Evolutionary conservation across 1,140 invertebrate species (phyloP), one percentile per base, ranked within the genome.

Genomic region (Lanistes nyassanus): DNA sequence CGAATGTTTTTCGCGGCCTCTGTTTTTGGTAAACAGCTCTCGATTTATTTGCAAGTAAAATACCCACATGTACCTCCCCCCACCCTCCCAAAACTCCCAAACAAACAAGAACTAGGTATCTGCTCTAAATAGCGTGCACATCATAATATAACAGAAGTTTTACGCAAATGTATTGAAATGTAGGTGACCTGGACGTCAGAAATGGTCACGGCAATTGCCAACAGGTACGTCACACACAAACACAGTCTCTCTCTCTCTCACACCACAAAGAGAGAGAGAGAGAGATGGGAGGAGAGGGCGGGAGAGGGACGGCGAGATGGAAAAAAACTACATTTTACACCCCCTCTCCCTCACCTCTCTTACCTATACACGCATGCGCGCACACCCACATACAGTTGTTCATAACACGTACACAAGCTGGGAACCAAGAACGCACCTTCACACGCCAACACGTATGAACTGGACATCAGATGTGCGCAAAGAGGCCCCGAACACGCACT

Each of bases 271-370:
- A 16, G 36, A 39, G 65, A 39, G 65, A 39, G 65, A 19, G 29
- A 23, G 7, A 11, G 37, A 19, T 21, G 36, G 37, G 23, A 36
- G 23, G 65, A 39, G 36, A 39, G 65, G 23, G 29, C 13, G 29
- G 23, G 62, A 31, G 62, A 65, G 62, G 39, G 62, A 65, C 31
- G 39, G 62, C n/a, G 58, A 62, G 58, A 62, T 23, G 31, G 58
- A 62, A 31, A 62, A 31, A 62, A 31, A 62, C 31, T 60, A 23
- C 31, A 6, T 60, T 31, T 9, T 31, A 11, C 58, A 11, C 58
- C 7, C 58, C 7, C 58, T 9, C 58, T 9, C 58, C 6, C 58
- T 9, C 58, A 7, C 58, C 23, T 6, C 58, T 9, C 58, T 7
- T 5, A 42, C 34, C 13, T 36, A 4, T 4, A 19, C 62, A 64